Percentiles rank a stretch among this genome's conserved stretches.
These are phyloP conservation scores for Embiotoca jacksoni DNA, from an alignment of 2,113 vertebrate species.

Conservation along the genomic window DNA sequence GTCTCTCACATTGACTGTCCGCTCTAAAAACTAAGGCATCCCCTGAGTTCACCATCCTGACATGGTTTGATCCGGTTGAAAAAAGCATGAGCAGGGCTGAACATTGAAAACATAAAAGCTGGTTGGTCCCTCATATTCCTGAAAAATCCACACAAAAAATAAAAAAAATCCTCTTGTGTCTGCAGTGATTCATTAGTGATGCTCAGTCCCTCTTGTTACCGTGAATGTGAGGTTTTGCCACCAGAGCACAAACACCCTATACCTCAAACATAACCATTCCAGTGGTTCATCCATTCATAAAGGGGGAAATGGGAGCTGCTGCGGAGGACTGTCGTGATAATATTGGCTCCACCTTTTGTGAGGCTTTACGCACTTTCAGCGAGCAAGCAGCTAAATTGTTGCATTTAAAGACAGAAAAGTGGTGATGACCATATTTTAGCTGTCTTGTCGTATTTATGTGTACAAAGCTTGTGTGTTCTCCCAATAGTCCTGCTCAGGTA, in stretches of 20 bases:
- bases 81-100: not conserved
- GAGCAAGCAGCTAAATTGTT: constrained; percentile 34
- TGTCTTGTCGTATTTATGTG: constrained; percentile 48
- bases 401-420: constrained; percentile 38
- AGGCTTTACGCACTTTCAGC: constrained; percentile 53
- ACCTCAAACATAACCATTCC: constrained; percentile 59
- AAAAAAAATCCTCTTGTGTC: not conserved
- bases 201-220: not conserved
- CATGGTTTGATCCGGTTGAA: not conserved
- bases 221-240: constrained; percentile 15
- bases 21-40: constrained; percentile 62
- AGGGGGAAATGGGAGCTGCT: constrained; percentile 27
- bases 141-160: not conserved
- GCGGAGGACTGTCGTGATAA: constrained; percentile 8
- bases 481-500: constrained; percentile 68
- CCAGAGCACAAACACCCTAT: constrained; percentile 53
- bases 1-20: constrained; percentile 83
- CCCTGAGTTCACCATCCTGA: not conserved
- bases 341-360: not conserved
- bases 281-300: not conserved
- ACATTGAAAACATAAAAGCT: not conserved
- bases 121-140: not conserved
- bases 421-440: not conserved
- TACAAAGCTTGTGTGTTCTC: constrained; percentile 26
- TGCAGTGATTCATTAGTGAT: constrained; percentile 5